Percentiles rank a stretch among this genome's conserved stretches.
Conservation (phyloP, 2,797 vertebrate species). For the Netta rufina region DNA sequence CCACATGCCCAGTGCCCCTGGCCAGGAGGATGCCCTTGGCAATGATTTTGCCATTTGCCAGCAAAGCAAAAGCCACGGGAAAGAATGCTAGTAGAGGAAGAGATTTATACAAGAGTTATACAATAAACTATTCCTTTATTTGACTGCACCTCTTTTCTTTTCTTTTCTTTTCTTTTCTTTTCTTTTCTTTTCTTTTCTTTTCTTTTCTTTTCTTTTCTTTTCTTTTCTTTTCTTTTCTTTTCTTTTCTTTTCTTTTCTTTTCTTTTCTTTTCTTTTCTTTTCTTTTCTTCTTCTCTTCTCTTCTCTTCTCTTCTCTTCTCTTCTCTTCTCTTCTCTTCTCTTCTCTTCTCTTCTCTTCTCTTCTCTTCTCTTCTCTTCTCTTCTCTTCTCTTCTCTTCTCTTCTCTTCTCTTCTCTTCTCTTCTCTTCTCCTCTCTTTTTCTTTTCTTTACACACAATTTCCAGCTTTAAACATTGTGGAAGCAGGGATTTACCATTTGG, state of each 20-base stretch:
- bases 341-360: neutral
- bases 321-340: too few relatives aligned
- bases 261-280: too few relatives aligned
- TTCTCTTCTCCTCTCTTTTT: too few relatives aligned
- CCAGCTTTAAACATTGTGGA: neutral
- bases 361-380: too few relatives aligned
- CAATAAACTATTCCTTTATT: neutral
- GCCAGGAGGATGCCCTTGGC: too few relatives aligned
- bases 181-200: too few relatives aligned
- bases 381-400: too few relatives aligned
- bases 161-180: neutral
- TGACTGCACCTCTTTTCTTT: neutral
- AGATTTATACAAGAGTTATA: neutral
- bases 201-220: too few relatives aligned
- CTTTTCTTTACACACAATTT: neutral
- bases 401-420: too few relatives aligned
- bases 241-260: too few relatives aligned
- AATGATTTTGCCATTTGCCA: neutral
- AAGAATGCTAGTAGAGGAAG: neutral
- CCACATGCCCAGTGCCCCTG: fast-evolving
- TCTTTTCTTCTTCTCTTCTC: neutral
- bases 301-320: too few relatives aligned
- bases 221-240: too few relatives aligned
- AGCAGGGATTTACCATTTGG: neutral
- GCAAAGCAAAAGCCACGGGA: neutral